A percentile compares a stretch with the other conserved stretches of the same genome.
phyloP scores from a whole-genome alignment of 2,113 vertebrate species.

The Cryptotis parvus region DNA sequence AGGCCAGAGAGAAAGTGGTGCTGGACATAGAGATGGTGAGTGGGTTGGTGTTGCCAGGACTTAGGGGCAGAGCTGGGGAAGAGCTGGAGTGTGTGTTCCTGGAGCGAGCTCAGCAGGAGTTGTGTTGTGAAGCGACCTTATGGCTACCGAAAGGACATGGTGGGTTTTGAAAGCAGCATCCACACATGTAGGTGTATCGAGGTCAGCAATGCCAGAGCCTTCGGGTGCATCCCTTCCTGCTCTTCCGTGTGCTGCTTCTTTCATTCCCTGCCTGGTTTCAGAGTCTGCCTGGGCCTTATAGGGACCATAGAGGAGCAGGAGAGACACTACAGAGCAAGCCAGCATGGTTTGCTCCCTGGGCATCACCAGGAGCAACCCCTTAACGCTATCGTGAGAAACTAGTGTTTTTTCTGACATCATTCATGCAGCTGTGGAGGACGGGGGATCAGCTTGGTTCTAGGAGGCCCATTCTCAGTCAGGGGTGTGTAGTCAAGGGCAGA shows the following conservation, averaged over 20 bases:
- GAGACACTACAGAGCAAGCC: too few species aligned
- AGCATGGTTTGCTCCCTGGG: too few species aligned
- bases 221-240: not conserved
- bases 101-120: not conserved
- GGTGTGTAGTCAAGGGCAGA: rapidly evolving
- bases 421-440: not conserved
- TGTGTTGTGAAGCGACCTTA: not conserved
- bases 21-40: slow-evolving; percentile 68
- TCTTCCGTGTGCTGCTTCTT: not conserved
- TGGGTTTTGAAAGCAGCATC: not conserved
- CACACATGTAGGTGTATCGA: not conserved
- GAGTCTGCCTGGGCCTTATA: not conserved
- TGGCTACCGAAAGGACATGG: not conserved
- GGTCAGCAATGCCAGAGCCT: not conserved
- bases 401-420: not conserved
- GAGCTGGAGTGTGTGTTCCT: not conserved
- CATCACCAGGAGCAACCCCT: too few species aligned
- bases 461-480: not conserved
- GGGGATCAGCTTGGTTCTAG: not conserved
- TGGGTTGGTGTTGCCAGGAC: not conserved
- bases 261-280: not conserved
- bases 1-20: not conserved
- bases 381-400: not conserved
- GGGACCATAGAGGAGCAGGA: too few species aligned
- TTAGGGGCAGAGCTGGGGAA: not conserved